Percentiles rank a stretch among this genome's conserved stretches.
These are phyloP conservation scores for Pyrgus malvae DNA, from an alignment of 2,888 invertebrate genomes.

Conservation along the genomic window DNA sequence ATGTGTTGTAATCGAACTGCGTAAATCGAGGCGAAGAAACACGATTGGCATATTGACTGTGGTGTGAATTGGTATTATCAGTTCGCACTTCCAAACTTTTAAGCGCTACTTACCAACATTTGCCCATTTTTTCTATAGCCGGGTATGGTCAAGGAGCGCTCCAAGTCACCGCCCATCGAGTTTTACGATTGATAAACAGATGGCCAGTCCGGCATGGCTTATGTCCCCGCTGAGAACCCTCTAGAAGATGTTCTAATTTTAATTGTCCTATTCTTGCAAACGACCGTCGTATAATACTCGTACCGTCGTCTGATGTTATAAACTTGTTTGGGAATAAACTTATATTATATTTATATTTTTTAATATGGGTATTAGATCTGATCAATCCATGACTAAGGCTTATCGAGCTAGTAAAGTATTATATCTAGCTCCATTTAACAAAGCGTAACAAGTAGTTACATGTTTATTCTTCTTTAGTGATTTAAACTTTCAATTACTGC, in stretches of 20 bases:
- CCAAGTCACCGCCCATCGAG: neutral
- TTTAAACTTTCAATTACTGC: no score
- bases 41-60: neutral
- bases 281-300: neutral
- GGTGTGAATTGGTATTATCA: neutral
- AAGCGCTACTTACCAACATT: neutral
- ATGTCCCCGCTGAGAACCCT: constrained; percentile 23
- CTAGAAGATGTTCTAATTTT: constrained; percentile 29
- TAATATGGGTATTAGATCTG: no score
- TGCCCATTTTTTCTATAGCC: neutral
- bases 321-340: no score
- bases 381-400: no score
- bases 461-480: no score
- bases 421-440: no score
- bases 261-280: neutral
- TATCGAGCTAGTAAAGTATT: no score
- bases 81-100: neutral
- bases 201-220: constrained; percentile 34
- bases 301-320: neutral
- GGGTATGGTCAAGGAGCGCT: neutral
- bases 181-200: neutral
- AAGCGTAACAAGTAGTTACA: no score
- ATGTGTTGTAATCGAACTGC: neutral
- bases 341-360: no score
- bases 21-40: neutral